Evolutionary conservation across 2,113 vertebrate genomes (phyloP), one percentile per base, ranked within the genome.

Genomic region (Sula dactylatra): DNA sequence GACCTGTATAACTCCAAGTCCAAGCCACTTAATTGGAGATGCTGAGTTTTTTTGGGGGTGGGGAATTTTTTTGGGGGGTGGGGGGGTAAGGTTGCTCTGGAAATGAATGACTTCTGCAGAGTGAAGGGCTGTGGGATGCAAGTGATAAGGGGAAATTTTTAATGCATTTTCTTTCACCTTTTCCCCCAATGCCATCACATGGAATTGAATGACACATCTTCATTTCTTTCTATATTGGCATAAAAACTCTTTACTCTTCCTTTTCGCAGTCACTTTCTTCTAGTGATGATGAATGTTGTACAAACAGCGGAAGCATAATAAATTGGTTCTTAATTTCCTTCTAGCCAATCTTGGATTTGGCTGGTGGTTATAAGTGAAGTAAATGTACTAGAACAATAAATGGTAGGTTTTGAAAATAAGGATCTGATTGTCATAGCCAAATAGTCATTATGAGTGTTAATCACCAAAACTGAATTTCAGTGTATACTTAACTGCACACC

Each of bases 271-370:
- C 80, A 93, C 79, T 97, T 97, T 93, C 86, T 97, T 97, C 95
- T 92, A 96, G 96, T 25, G 67, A 97, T 97, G 97, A 97, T 96
- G 94, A 97, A 97, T 95, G 85, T 78, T 62, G 40, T 81, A 89
- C 88, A 97, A 97, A 97, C 94, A 96, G 55, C 1, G 13, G 71
- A 94, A 94, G 88, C 83, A 38, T 93, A 97, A 97, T 97, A 97
- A 97, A 98, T 97, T 13, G 88, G 90, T 96, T 97, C 94, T 97
- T 95, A 84, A 95, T 97, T 98, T 98, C 96, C 86, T 97, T 97
- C 88, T 93, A 95, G 86, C 71, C 93, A 86, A 70, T 96, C 85
- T 62, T 87, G 95, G 88, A 96, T 93, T 94, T 94, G 92, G 96
- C 94, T 96, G 82, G 97, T 96, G 92, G 90, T 64, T 93, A 71